A percentile compares a stretch with the other conserved stretches of the same genome.
phyloP scores from a whole-genome alignment of 2,113 vertebrate species.

The Anthoscopus minutus region DNA sequence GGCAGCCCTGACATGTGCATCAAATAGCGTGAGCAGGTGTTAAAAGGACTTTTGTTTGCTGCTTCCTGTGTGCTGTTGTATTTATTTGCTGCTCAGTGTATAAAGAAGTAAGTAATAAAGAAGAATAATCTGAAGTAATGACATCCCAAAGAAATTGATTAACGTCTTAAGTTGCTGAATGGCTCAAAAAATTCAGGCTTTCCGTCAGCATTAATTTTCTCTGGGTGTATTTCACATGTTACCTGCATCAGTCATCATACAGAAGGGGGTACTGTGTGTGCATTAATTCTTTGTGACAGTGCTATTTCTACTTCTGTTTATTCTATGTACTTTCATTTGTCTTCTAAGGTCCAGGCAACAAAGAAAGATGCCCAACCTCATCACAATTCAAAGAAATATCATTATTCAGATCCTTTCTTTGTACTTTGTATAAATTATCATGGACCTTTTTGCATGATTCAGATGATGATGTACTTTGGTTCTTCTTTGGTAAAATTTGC shows the following conservation, averaged over 20 bases:
- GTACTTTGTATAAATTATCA: background rate
- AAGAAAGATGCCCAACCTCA: background rate
- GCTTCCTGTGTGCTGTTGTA: slow-evolving; percentile 40
- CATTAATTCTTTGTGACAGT: background rate
- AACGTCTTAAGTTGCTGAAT: background rate
- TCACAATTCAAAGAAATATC: background rate
- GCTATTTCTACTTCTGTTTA: background rate
- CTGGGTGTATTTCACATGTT: background rate
- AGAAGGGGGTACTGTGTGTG: background rate
- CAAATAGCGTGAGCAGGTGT: background rate
- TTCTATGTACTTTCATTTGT: background rate
- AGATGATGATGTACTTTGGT: background rate
- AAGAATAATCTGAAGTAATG: slow-evolving; percentile 1
- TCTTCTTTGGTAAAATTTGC: background rate
- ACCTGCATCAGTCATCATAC: background rate
- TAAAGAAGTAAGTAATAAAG: background rate
- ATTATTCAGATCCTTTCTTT: background rate
- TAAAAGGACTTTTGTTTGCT: slow-evolving; percentile 30
- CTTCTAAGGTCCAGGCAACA: background rate
- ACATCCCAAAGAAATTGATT: background rate
- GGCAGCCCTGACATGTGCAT: background rate
- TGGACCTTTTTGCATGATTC: background rate
- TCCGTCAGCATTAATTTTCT: slow-evolving; percentile 19
- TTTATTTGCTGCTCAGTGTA: slow-evolving; percentile 11
- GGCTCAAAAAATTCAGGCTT: background rate